phyloP scores from a whole-genome alignment of 2,797 vertebrate species.

The Sebastes kiyomatsui region DNA sequence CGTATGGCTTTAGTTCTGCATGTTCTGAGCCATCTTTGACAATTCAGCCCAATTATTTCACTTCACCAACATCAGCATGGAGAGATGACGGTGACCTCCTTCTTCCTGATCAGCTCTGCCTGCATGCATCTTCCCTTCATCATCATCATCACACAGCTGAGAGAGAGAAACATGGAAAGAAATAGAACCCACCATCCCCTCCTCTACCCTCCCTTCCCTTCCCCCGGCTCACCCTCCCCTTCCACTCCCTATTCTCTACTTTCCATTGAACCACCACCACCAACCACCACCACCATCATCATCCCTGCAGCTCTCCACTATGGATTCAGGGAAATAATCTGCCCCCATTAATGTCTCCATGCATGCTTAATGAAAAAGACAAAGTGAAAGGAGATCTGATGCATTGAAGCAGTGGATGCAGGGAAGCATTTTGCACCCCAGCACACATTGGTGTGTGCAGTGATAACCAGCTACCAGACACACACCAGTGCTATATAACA shows the following conservation, averaged over 20 bases:
- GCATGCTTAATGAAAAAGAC: background rate
- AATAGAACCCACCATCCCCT: constrained; percentile 65
- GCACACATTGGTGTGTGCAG: constrained; percentile 54
- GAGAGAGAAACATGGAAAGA: constrained; percentile 65
- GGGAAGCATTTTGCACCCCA: constrained; percentile 50
- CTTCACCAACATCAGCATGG: background rate
- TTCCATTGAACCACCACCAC: constrained; percentile 67
- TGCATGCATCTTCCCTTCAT: constrained; percentile 31
- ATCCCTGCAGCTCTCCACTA: constrained; percentile 66
- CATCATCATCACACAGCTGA: constrained; percentile 59
- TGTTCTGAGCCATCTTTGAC: background rate
- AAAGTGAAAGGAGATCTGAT: background rate
- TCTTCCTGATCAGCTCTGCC: constrained; percentile 37
- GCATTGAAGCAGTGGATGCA: constrained; percentile 46
- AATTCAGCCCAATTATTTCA: constrained; percentile 25
- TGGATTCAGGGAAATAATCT: constrained; percentile 62
- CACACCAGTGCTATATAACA: constrained; percentile 57
- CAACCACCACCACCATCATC: constrained; percentile 33
- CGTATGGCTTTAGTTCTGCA: background rate
- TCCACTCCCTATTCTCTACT: constrained; percentile 68
- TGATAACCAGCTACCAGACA: constrained; percentile 46
- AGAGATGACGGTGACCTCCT: constrained; percentile 35
- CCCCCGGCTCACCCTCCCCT: constrained; percentile 49
- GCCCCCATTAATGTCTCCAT: background rate
- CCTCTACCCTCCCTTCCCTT: constrained; percentile 26